A percentile compares a stretch with the other conserved stretches of the same genome.
Conservation (phyloP, 2,113 vertebrate genomes). For the Astatotilapia flaviijosephi region DNA sequence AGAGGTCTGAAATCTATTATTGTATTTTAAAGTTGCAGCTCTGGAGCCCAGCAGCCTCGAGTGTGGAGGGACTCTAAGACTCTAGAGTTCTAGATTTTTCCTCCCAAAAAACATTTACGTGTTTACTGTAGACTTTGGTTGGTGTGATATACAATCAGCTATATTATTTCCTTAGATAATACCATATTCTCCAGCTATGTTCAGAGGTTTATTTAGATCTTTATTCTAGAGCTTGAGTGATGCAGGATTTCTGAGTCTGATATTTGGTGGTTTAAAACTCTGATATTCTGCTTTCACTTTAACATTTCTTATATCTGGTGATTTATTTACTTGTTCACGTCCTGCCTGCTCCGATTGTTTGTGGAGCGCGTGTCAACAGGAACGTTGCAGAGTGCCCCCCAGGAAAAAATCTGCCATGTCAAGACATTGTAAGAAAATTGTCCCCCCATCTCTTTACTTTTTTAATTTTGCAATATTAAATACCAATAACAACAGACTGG, state of each 20-base stretch:
- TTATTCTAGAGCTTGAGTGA: background rate
- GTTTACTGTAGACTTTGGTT: background rate
- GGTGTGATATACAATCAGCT: background rate
- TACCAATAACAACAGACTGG: background rate
- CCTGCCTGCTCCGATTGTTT: background rate
- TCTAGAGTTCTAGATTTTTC: background rate
- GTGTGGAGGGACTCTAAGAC: background rate
- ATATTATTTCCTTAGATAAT: background rate
- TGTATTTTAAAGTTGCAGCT: background rate
- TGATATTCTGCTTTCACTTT: background rate
- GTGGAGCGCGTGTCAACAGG: background rate
- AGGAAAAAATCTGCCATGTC: background rate
- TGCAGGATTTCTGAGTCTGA: background rate
- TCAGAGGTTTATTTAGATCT: background rate
- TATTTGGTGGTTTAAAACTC: background rate
- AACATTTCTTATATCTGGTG: background rate
- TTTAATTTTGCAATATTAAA: background rate
- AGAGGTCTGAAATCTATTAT: background rate
- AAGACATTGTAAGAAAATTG: background rate
- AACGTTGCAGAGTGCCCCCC: background rate
- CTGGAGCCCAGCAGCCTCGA: fast-evolving
- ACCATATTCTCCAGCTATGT: background rate
- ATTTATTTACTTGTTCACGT: background rate
- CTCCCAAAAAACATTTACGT: background rate
- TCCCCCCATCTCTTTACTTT: background rate